Evolutionary conservation across 2,888 invertebrate species (phyloP), one percentile per base, ranked within the genome.

Genomic region (Dasysyrphus albostriatus): DNA sequence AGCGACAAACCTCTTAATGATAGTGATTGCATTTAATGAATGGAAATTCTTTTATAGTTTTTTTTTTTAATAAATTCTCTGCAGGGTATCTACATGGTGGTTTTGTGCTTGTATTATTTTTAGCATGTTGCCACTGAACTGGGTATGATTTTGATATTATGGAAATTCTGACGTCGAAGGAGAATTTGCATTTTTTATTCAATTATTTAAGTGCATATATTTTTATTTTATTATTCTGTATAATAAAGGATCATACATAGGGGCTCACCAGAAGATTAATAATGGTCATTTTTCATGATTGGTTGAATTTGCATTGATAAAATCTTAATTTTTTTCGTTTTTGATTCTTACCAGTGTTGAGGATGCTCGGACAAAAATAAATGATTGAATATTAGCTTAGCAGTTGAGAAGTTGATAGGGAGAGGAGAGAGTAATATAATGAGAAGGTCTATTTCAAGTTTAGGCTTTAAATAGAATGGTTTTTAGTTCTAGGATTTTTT

Each of bases 131-230:
- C 24, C 19, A 65, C 32, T 29, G 16, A 2, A 39, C 3, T 16
- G 19, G 5, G 49, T 24, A 24, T 1, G 24, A 24, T 47, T n/a
- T 16, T 51, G n/a, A 44, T 58, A 19, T 54, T 61, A 61, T 51
- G 56, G 24, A 24, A 16, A n/a, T 59, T 32, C 29, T 56, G 24
- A 32, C 56, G 74, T 29, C 24, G 12, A 29, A 5, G 12, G 51
- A 56, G 34, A 77, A 78, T 87, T 87, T 87, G 78, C 82, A 87
- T 87, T 78, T 69, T 87, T 81, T 81, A 81, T 81, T 81, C 76
- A 73, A 67, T 81, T 81, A 73, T 32, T 37, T 65, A 44, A 76
- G 51, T 83, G 72, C 49, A 73, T 61, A 49, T 19, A 54, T 14
- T 56, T 19, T 29, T 54, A 39, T 3, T 58, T 39, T 19, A 56